phyloP scores from a whole-genome alignment of 2,888 invertebrate genomes.

The Eupithecia insigniata region DNA sequence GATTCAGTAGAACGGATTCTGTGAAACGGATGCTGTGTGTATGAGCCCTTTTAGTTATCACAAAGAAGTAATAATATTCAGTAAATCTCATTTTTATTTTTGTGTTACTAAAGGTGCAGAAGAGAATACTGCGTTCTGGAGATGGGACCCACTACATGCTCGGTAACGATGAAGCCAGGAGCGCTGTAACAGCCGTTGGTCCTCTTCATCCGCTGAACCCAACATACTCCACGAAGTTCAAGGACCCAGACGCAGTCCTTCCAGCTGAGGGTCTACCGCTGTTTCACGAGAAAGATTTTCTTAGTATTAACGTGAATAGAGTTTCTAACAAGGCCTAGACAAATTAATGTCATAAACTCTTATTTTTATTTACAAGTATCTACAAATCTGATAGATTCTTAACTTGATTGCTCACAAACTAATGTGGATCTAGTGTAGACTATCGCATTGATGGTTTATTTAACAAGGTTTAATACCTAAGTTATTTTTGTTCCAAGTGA shows the following conservation, averaged over 20 bases:
- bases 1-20: too few species aligned
- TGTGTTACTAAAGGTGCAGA: constrained; percentile 48
- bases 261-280: constrained; percentile 68
- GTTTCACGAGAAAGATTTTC: constrained; percentile 66
- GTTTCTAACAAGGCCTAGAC: constrained; percentile 1
- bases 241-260: constrained; percentile 59
- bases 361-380: neutral
- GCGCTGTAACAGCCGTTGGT: constrained; percentile 63
- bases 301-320: constrained; percentile 43
- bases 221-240: constrained; percentile 61
- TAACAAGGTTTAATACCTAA: neutral
- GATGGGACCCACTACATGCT: constrained; percentile 86
- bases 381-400: neutral
- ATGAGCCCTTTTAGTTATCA: too few species aligned
- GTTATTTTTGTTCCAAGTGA: neutral
- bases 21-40: too few species aligned
- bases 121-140: constrained; percentile 85
- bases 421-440: neutral
- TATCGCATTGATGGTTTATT: neutral
- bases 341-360: neutral
- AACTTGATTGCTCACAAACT: neutral
- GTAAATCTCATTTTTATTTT: neutral
- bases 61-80: too few species aligned
- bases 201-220: constrained; percentile 75
- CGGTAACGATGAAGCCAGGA: constrained; percentile 66